A percentile compares a stretch with the other conserved stretches of the same genome.
phyloP scores from a whole-genome alignment of 2,797 vertebrate species.

The Molossus alvarezi region DNA sequence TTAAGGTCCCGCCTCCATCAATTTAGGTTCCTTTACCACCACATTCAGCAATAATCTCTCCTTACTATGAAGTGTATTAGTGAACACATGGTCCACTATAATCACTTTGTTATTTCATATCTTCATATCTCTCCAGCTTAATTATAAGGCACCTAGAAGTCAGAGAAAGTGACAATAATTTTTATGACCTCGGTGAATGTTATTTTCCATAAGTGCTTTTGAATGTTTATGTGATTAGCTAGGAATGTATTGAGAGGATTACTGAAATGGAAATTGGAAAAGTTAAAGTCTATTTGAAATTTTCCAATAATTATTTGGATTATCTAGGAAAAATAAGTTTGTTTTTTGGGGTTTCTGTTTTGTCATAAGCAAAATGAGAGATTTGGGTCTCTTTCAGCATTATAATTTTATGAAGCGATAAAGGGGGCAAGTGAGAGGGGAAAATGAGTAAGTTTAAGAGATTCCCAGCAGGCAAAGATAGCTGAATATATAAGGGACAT shows the following conservation, averaged over 20 bases:
- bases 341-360: not conserved
- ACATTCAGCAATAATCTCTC: not conserved
- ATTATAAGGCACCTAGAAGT: not conserved
- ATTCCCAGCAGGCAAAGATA: not conserved
- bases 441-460: not conserved
- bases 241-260: not conserved
- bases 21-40: not conserved
- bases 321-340: not conserved
- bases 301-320: not conserved
- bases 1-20: not conserved
- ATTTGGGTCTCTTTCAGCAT: not conserved
- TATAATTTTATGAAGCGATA: not conserved
- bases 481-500: not conserved
- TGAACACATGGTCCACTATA: not conserved
- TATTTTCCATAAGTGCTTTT: not conserved
- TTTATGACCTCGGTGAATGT: not conserved
- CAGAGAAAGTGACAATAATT: slow-evolving; percentile 12
- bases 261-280: not conserved
- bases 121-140: not conserved
- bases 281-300: not conserved
- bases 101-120: slow-evolving; percentile 6
- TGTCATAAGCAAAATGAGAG: slow-evolving; percentile 9
- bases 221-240: not conserved
- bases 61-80: not conserved
- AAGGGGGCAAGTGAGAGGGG: not conserved